Evolutionary conservation across 2,888 invertebrate species (phyloP).

Genomic region (Xanthorhoe designata): DNA sequence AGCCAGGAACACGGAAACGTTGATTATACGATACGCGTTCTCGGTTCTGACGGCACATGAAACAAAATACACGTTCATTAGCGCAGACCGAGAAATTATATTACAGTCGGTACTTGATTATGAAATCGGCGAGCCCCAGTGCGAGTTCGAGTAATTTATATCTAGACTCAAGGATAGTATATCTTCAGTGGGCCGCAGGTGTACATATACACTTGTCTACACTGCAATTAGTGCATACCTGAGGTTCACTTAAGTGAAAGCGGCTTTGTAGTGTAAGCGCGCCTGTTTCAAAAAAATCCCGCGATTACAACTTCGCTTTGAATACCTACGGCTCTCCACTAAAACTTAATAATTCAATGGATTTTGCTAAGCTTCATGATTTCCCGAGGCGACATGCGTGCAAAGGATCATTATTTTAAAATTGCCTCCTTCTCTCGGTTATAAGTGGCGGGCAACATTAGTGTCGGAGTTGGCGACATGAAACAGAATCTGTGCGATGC

Average conservation of each 20-base stretch:
- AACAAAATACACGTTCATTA: constrained; percentile 84
- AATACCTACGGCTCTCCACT: constrained; percentile 23
- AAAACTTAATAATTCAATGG: constrained; percentile 55
- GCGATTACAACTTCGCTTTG: constrained; percentile 24
- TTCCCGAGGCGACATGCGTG: constrained; percentile 51
- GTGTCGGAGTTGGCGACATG: constrained; percentile 63
- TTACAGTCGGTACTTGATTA: constrained; percentile 77
- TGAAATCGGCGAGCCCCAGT: constrained; percentile 65
- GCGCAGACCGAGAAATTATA: constrained; percentile 76
- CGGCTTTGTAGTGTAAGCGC: constrained; percentile 27
- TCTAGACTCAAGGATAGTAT: constrained; percentile 20
- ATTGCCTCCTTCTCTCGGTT: constrained; percentile 57
- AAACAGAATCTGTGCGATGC: constrained; percentile 72
- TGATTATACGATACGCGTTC: constrained; percentile 73
- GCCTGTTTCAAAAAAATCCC: constrained; percentile 27
- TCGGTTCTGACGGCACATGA: constrained; percentile 73
- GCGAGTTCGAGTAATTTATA: constrained; percentile 54
- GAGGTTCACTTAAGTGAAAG: constrained; percentile 32
- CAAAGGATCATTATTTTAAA: constrained; percentile 59
- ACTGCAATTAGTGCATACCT: constrained; percentile 56
- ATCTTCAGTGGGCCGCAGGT: constrained; percentile 23
- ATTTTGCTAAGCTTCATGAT: constrained; percentile 54
- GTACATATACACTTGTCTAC: constrained; percentile 44
- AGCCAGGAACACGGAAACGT: constrained; percentile 58
- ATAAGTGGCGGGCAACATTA: constrained; percentile 61